Conservation (phyloP, 2,113 vertebrate genomes). For the Neodontobutis hainanensis region DNA sequence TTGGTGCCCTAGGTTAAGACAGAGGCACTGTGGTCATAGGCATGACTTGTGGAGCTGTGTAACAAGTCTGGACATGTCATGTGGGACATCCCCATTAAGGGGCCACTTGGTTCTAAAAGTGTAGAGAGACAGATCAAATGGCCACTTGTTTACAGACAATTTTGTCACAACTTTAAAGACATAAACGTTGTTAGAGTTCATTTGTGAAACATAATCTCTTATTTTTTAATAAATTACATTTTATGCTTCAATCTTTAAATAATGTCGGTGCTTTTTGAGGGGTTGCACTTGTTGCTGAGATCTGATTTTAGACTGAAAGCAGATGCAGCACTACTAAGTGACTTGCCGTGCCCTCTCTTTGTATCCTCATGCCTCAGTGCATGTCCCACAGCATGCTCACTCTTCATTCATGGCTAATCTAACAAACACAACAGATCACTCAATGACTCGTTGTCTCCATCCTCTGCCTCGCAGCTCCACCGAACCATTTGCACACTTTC, state of each 20-base stretch:
- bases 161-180: constrained; percentile 25
- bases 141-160: constrained; percentile 61
- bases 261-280: background rate
- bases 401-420: constrained; percentile 75
- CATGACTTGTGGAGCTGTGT: constrained; percentile 3
- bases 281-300: constrained; percentile 9
- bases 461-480: constrained; percentile 13
- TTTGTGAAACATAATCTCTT: background rate
- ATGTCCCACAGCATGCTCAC: constrained; percentile 60
- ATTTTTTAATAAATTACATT: no score
- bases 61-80: constrained; percentile 68
- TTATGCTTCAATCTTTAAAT: background rate
- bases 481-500: constrained; percentile 45
- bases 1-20: constrained; percentile 23
- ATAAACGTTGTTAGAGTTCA: constrained; percentile 22
- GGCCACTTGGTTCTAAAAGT: constrained; percentile 70
- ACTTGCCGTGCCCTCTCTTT: constrained; percentile 59
- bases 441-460: background rate
- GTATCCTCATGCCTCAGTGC: constrained; percentile 63
- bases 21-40: constrained; percentile 43
- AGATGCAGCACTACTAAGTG: constrained; percentile 54
- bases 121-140: constrained; percentile 61
- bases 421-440: constrained; percentile 73
- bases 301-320: constrained; percentile 6
- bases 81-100: constrained; percentile 58